Percentiles rank a stretch among this genome's conserved stretches.
Evolutionary conservation across 1,140 invertebrate genomes (phyloP).

Genomic region (Drosophila micromelanica): DNA sequence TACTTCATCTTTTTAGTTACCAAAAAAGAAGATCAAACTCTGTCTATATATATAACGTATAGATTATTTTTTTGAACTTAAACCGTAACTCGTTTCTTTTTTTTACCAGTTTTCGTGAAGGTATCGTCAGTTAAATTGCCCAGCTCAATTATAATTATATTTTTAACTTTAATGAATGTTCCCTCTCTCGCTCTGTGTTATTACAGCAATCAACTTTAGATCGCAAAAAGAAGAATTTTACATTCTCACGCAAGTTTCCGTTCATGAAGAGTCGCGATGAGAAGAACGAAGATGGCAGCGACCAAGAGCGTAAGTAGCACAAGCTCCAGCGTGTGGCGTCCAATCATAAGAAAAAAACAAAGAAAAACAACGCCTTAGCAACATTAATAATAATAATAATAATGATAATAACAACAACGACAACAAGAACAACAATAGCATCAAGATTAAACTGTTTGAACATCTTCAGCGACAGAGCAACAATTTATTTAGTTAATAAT

Average conservation of each 20-base stretch:
- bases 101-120: too few relatives aligned
- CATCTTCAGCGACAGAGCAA: slow-evolving; percentile 26
- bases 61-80: too few relatives aligned
- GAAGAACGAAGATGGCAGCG: slow-evolving; percentile 98
- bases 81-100: too few relatives aligned
- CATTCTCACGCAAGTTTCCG: slow-evolving; percentile 98
- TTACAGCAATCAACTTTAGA: slow-evolving; percentile 95
- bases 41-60: too few relatives aligned
- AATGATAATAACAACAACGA: slow-evolving; percentile 8
- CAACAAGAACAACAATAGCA: slow-evolving; percentile 12
- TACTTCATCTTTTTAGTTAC: too few relatives aligned
- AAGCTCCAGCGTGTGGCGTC: slow-evolving; percentile 15
- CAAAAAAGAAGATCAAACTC: too few relatives aligned
- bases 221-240: slow-evolving; percentile 98
- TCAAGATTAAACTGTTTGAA: slow-evolving; percentile 1
- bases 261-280: slow-evolving; percentile 99
- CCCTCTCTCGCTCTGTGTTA: slow-evolving; percentile 19
- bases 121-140: too few relatives aligned
- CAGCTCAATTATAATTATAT: neutral
- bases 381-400: slow-evolving; percentile 14
- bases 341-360: neutral
- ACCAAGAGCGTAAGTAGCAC: slow-evolving; percentile 98
- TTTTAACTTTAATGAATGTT: slow-evolving; percentile 15
- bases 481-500: slow-evolving; percentile 26
- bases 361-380: neutral